phyloP scores from a whole-genome alignment of 2,113 vertebrate genomes.

The Hippopotamus amphibius region DNA sequence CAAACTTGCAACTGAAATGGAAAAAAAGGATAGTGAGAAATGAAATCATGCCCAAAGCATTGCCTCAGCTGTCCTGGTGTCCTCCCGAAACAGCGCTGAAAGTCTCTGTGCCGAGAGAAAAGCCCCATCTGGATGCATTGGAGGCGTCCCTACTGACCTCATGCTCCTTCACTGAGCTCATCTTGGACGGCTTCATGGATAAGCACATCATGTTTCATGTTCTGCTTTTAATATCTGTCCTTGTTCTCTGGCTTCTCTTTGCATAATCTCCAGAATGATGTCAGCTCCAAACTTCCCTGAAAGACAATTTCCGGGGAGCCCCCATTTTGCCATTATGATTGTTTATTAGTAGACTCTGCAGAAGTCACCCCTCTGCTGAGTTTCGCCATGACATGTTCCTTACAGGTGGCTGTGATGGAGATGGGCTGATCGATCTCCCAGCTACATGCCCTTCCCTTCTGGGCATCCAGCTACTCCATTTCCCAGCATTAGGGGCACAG shows the following conservation, averaged over 20 bases:
- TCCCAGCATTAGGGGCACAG: not conserved
- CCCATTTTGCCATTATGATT: not conserved
- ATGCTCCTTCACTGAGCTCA: slow-evolving; percentile 53
- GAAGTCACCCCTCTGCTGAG: not conserved
- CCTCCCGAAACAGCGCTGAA: not conserved
- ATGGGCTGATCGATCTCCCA: not conserved
- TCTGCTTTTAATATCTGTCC: slow-evolving; percentile 32
- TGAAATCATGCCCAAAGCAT: not conserved
- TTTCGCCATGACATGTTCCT: not conserved
- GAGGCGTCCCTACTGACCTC: slow-evolving; percentile 37
- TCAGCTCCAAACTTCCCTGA: not conserved
- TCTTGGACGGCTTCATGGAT: not conserved
- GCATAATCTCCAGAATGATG: not conserved
- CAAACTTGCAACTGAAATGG: not conserved
- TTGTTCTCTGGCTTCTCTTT: not conserved
- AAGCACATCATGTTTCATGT: not conserved
- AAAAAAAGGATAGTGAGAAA: not conserved
- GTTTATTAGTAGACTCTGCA: not conserved
- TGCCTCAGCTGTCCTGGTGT: not conserved
- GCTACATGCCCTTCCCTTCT: not conserved
- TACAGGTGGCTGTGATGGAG: not conserved
- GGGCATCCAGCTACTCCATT: not conserved
- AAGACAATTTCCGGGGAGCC: not conserved
- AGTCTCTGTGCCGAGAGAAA: not conserved
- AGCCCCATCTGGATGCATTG: slow-evolving; percentile 44